Evolutionary conservation across 2,888 invertebrate species (phyloP), one percentile per base, ranked within the genome.

Genomic region (Epinotia demarniana): DNA sequence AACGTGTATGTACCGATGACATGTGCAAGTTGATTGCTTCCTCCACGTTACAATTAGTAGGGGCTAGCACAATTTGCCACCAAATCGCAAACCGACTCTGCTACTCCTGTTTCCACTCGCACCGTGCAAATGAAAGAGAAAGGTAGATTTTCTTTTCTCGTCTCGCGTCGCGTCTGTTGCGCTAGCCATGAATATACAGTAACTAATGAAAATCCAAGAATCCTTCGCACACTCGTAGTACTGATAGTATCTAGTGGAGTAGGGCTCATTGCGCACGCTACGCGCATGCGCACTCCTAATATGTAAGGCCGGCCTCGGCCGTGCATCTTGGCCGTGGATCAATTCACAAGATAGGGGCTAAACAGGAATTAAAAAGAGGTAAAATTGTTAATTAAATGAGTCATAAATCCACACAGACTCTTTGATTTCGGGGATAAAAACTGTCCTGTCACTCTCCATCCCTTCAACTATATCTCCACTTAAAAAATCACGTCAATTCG

Each of bases 281-380:
- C 85, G 88, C 91, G 87, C 91, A 91, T 89, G 87, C 87, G 87
- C 84, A 82, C 78, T 83, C 92, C 92, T 90, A 92, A 92, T 92
- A 92, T 83, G 92, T 91, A 89, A 79, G 80, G 80, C 61, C 86
- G 92, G 87, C 92, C 92, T 92, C 92, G 90, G 84, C 80, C 78
- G 79, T 81, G 79, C 81, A 76, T 77, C 76, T 73, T 62, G 64
- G 72, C 68, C 55, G 62, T 58, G 84, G 82, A 77, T 46, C 79
- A 83, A 85, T 81, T 75, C 11, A 81, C 12, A 77, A 78, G 79
- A 78, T 60, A 53, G 16, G 60, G 49, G 39, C n/a, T 19, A 66
- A 58, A 46, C 43, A 12, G 43, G 46, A 62, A 9, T 39, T 39
- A 39, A 39, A 33, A 33, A 39, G 39, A 1, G 9, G 39, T 9